phyloP scores from a whole-genome alignment of 2,797 vertebrate genomes.

The Poeciliopsis gracilis region DNA sequence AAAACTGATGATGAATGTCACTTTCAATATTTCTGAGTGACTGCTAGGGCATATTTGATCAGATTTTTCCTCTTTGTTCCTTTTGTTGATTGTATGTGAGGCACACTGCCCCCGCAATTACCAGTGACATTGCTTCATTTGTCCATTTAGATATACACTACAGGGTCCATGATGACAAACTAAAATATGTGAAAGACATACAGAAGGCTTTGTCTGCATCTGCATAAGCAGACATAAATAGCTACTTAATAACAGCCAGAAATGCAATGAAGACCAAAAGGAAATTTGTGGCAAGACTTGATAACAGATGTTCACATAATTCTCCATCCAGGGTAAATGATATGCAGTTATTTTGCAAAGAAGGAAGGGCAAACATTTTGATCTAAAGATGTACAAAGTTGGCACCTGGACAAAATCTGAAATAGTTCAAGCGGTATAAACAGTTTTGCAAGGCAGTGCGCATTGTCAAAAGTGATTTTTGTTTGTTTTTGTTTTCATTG shows the following conservation, averaged over 20 bases:
- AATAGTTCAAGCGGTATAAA: not conserved
- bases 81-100: not conserved
- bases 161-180: not conserved
- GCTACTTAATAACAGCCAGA: not conserved
- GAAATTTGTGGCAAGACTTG: not conserved
- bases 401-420: not conserved
- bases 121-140: not conserved
- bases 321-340: not conserved
- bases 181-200: not conserved
- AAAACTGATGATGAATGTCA: not conserved
- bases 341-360: not conserved
- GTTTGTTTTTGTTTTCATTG: constrained; percentile 49
- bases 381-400: not conserved
- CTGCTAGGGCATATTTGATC: not conserved
- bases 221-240: not conserved
- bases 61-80: not conserved
- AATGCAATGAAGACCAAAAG: not conserved
- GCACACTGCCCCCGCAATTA: not conserved
- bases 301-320: not conserved
- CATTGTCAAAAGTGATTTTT: constrained; percentile 25
- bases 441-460: constrained; percentile 12
- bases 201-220: not conserved
- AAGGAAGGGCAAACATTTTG: not conserved
- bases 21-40: not conserved
- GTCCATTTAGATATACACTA: not conserved